Percentiles rank a stretch among this genome's conserved stretches.
These are phyloP conservation scores for Chelonia mydas DNA, from an alignment of 2,797 vertebrate genomes.

Conservation along the genomic window DNA sequence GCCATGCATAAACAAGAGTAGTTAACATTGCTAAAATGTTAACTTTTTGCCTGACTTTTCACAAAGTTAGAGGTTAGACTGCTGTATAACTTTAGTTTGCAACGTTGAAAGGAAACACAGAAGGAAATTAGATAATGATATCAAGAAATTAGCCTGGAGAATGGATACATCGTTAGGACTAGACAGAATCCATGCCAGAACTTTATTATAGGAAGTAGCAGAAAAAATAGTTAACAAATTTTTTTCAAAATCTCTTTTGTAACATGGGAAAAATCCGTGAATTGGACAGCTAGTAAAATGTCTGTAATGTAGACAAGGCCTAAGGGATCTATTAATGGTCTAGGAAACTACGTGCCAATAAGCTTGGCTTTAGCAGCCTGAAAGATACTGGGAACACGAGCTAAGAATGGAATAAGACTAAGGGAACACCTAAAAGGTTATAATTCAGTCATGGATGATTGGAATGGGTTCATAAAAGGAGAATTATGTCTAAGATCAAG, in stretches of 20 bases:
- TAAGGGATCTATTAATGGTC: background rate
- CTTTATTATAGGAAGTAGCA: constrained; percentile 64
- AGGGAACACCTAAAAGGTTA: background rate
- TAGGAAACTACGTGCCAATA: background rate
- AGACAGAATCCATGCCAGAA: constrained; percentile 49
- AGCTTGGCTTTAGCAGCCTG: background rate
- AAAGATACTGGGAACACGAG: constrained; percentile 33
- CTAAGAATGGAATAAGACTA: constrained; percentile 23
- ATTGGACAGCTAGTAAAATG: constrained; percentile 59
- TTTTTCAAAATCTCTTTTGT: constrained; percentile 61
- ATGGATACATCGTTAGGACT: constrained; percentile 58
- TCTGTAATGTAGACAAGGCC: constrained; percentile 24
- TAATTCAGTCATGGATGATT: background rate
- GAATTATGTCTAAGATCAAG: background rate
- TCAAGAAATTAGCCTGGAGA: constrained; percentile 41
- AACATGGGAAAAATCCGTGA: constrained; percentile 23
- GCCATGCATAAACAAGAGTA: background rate
- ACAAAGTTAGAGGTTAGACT: constrained; percentile 51
- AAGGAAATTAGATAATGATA: constrained; percentile 69
- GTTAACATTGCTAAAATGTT: background rate
- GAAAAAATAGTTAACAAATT: constrained; percentile 67
- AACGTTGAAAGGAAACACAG: constrained; percentile 53
- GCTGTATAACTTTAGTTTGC: background rate
- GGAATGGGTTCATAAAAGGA: background rate
- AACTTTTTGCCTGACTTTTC: background rate